These are phyloP conservation scores for Agelastica alni DNA, from an alignment of 2,888 invertebrate genomes.

Conservation along the genomic window DNA sequence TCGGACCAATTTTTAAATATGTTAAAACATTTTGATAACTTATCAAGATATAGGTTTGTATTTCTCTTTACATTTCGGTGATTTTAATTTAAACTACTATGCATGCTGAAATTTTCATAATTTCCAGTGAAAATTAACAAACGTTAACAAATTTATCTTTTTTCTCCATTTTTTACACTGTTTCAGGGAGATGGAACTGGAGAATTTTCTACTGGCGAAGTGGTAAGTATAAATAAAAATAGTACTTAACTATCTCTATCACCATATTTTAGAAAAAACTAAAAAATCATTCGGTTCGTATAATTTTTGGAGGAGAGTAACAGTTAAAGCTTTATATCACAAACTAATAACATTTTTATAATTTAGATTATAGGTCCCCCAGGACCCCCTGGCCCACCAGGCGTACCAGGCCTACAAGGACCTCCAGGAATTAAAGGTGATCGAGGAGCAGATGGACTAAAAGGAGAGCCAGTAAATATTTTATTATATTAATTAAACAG, in stretches of 20 bases:
- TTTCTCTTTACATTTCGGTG: too few relatives aligned
- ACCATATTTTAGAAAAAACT: not conserved
- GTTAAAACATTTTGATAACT: too few relatives aligned
- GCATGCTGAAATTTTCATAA: too few relatives aligned
- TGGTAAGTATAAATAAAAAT: conserved; percentile 64
- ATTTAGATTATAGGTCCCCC: conserved; percentile 66
- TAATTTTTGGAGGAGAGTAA: not conserved
- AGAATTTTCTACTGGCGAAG: conserved; percentile 74
- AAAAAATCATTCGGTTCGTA: too few relatives aligned
- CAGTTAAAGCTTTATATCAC: not conserved
- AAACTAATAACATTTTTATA: not conserved
- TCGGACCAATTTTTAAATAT: too few relatives aligned
- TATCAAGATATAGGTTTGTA: too few relatives aligned
- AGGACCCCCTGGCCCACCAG: conserved; percentile 78
- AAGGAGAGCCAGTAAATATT: conserved; percentile 83
- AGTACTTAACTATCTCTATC: not conserved
- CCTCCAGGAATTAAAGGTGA: conserved; percentile 87
- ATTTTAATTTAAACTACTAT: too few relatives aligned
- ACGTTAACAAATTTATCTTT: conserved; percentile 27
- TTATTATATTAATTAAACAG: too few relatives aligned
- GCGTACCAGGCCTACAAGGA: conserved; percentile 75
- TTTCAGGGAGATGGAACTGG: conserved; percentile 82
- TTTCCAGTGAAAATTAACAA: too few relatives aligned
- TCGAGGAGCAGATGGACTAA: conserved; percentile 78
- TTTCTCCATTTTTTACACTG: conserved; percentile 53